These are phyloP conservation scores for Rhinolophus ferrumequinum DNA, from an alignment of 2,113 vertebrate genomes.

Conservation along the genomic window DNA sequence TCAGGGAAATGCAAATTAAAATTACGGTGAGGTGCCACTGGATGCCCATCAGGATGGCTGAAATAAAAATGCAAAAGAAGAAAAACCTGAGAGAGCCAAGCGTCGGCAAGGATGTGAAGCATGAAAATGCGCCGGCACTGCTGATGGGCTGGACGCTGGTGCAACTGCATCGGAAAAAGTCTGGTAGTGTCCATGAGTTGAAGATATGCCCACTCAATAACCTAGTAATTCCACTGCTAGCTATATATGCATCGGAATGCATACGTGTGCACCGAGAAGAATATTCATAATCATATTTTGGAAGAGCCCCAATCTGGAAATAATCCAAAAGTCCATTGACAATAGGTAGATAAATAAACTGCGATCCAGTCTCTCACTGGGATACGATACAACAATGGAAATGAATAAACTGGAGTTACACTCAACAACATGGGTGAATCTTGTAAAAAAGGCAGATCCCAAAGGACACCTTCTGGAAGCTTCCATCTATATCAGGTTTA, in stretches of 20 bases:
- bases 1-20: neutral
- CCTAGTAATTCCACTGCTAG: neutral
- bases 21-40: neutral
- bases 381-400: neutral
- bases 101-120: neutral
- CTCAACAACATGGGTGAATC: neutral
- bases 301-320: neutral
- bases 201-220: neutral
- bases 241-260: neutral
- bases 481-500: neutral
- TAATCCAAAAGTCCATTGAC: neutral
- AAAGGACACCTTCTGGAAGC: neutral
- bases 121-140: accelerated
- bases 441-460: neutral
- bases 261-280: neutral
- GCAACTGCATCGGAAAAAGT: neutral
- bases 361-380: neutral
- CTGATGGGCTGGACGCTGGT: neutral
- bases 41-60: neutral
- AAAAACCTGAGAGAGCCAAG: neutral
- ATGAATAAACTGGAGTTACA: neutral
- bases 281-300: neutral
- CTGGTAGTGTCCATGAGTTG: neutral
- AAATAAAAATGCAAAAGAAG: neutral
- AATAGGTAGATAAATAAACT: neutral